These are phyloP conservation scores for Pachypanchax playfairii DNA, from an alignment of 2,113 vertebrate species.

Conservation along the genomic window DNA sequence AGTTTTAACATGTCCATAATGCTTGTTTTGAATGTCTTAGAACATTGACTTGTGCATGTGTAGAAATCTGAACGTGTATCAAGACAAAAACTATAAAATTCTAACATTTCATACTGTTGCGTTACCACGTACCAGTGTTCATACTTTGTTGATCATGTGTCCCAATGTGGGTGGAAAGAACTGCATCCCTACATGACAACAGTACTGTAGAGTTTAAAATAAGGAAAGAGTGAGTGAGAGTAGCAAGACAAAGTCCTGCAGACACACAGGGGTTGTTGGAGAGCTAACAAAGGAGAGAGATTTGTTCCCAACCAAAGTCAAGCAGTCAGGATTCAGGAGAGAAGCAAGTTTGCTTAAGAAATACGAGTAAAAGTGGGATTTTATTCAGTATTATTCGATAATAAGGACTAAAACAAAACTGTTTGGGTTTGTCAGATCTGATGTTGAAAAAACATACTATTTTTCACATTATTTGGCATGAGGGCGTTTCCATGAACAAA, in stretches of 20 bases:
- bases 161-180: constrained; percentile 24
- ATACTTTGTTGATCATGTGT: background rate
- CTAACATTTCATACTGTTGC: too few species aligned
- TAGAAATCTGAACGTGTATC: constrained; percentile 15
- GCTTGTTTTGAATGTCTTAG: constrained; percentile 19
- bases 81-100: too few species aligned
- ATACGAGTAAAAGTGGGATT: background rate
- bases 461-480: too few species aligned
- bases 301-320: background rate
- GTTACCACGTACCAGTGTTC: background rate
- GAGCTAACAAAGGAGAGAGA: constrained; percentile 15
- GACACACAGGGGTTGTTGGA: background rate
- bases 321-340: background rate
- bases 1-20: constrained; percentile 18
- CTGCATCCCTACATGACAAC: constrained; percentile 41
- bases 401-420: background rate
- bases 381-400: too few species aligned
- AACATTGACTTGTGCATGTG: background rate
- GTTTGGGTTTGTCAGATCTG: background rate
- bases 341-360: background rate
- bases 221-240: constrained; percentile 18
- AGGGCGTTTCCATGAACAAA: too few species aligned
- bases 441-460: constrained; percentile 4
- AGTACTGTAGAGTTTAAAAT: constrained; percentile 44
- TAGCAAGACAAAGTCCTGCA: constrained; percentile 17